A percentile compares a stretch with the other conserved stretches of the same genome.
Conservation (phyloP, 2,888 invertebrate genomes). For the Drosophila flavopinicola region DNA sequence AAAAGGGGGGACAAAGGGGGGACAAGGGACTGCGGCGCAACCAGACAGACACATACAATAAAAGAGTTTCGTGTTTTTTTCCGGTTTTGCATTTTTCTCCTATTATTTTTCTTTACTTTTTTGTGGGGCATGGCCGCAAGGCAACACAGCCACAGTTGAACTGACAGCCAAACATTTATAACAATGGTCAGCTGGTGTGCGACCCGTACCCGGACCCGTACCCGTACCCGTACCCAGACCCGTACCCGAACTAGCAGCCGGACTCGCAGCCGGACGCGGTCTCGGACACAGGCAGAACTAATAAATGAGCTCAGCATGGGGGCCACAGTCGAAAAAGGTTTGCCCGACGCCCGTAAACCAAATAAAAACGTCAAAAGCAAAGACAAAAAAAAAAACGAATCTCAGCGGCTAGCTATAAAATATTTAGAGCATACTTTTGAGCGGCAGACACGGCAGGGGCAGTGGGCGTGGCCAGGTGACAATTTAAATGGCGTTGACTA, state of each 20-base stretch:
- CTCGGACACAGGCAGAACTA: constrained; percentile 63
- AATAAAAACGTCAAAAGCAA: constrained; percentile 42
- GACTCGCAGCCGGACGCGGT: constrained; percentile 8
- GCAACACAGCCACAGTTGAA: constrained; percentile 58
- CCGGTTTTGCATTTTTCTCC: no score
- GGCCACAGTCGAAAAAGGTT: constrained; percentile 54
- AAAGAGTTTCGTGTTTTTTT: constrained; percentile 25
- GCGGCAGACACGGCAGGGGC: constrained; percentile 9
- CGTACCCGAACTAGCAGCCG: neutral
- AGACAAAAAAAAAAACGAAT: constrained; percentile 39
- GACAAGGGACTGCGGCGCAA: constrained; percentile 19
- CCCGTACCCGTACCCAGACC: constrained; percentile 12
- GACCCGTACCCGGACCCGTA: constrained; percentile 3
- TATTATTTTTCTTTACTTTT: constrained; percentile 20
- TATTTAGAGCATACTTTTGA: constrained; percentile 63
- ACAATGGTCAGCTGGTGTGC: constrained; percentile 55
- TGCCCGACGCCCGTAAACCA: constrained; percentile 45
- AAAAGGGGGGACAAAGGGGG: neutral
- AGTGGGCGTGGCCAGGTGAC: constrained; percentile 35
- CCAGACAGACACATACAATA: constrained; percentile 38
- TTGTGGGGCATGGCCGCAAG: constrained; percentile 59
- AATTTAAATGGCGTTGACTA: constrained; percentile 45
- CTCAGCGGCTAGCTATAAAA: constrained; percentile 61
- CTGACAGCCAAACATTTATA: constrained; percentile 72
- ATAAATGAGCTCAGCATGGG: constrained; percentile 72